These are phyloP conservation scores for Scaptodrosophila lebanonensis DNA, from an alignment of 1,140 invertebrate genomes.

Conservation along the genomic window DNA sequence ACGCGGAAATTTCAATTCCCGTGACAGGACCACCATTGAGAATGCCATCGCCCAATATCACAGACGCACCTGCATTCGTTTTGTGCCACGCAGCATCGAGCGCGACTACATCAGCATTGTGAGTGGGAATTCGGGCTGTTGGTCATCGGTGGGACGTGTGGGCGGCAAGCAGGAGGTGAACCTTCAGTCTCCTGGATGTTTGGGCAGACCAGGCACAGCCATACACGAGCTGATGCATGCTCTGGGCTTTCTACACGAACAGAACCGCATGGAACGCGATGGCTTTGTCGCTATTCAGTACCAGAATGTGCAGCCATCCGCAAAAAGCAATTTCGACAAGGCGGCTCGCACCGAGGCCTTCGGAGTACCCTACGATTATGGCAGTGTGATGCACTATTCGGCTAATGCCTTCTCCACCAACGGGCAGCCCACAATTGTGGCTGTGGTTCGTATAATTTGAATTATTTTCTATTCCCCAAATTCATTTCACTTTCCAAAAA, in stretches of 20 bases:
- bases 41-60: slow-evolving; percentile 84
- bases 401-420: slow-evolving; percentile 86
- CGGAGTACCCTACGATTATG: slow-evolving; percentile 86
- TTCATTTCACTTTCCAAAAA: not conserved
- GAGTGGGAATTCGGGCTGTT: slow-evolving; percentile 85
- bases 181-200: slow-evolving; percentile 85
- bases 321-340: slow-evolving; percentile 85
- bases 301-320: slow-evolving; percentile 78
- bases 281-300: slow-evolving; percentile 84
- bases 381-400: slow-evolving; percentile 91
- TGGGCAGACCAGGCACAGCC: slow-evolving; percentile 85
- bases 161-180: slow-evolving; percentile 84
- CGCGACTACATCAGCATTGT: slow-evolving; percentile 84
- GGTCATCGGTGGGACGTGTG: slow-evolving; percentile 86
- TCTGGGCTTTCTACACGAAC: slow-evolving; percentile 91
- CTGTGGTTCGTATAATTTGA: slow-evolving; percentile 79
- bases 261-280: slow-evolving; percentile 88
- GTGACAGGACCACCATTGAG: slow-evolving; percentile 79
- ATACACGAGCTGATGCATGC: slow-evolving; percentile 92
- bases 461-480: too few relatives aligned
- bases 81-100: slow-evolving; percentile 81
- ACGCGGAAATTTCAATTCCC: slow-evolving; percentile 79
- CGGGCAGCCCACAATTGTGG: slow-evolving; percentile 83
- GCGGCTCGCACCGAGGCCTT: slow-evolving; percentile 80
- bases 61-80: slow-evolving; percentile 85